Base-by-base conservation (phyloP, 2,888 invertebrate genomes). In the Agapetus fuscipes region DNA sequence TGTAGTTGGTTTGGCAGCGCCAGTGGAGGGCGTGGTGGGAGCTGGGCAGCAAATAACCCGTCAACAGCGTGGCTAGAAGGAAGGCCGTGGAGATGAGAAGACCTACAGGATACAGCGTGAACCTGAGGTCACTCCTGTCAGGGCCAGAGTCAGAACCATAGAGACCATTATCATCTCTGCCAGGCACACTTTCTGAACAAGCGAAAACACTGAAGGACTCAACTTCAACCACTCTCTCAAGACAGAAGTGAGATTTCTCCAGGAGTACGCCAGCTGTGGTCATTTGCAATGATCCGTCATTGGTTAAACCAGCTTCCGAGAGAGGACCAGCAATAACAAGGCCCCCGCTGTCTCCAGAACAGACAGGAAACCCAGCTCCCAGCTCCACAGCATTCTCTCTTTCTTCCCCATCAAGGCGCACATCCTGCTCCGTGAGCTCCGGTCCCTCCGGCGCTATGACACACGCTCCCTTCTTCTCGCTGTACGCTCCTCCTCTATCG, bases 1-100 rank as follows among this genome's bases (percentile, higher is more conserved):
- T 85, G 62, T 89, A 86, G 64, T 85, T 80, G 50, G 87, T 86
- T 67, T 89, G 88, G 59, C 88, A 88, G 54, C 85, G 75, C 84
- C 88, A 88, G 63, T 89, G 89, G 52, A 89, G 71, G 48, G 85
- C 84, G 66, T 87, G 88, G 65, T 84, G 83, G 52, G 84, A 83
- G 49, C 83, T 80, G 36, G 87, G 86, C 58, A 87, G 71, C 51
- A 87, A 70, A 54, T 80, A 83, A 12, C 86, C 83, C 9, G 86
- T 82, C 30, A 78, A 81, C 54, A 89, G 64, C 36, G 88, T 89
- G 12, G 85, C 83, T 27, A 81, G 79, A 59, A 89, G 67, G 67
- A 89, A 89, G 46, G 83, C 74, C 3, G 82, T 84, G 52, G 87
- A 86, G 52, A 89, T 74, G 41, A 86, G 78, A 56, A 88, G 69